Evolutionary conservation across 2,113 vertebrate genomes (phyloP).

Genomic region (Galbula dea): DNA sequence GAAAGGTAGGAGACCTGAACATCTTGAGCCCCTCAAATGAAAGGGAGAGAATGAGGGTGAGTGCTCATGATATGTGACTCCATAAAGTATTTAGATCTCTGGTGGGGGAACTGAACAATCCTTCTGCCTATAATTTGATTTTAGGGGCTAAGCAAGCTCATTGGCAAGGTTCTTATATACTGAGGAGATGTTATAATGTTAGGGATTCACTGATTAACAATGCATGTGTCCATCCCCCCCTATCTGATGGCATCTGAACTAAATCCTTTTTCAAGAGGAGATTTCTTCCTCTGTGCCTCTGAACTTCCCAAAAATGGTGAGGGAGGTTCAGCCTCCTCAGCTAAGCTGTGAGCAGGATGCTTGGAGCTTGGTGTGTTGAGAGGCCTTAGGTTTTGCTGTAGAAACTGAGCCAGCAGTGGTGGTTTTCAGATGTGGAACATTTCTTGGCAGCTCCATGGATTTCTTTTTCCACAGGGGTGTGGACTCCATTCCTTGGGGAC

Average conservation of each 20-base stretch:
- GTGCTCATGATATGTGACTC: fast-evolving
- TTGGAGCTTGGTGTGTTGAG: fast-evolving
- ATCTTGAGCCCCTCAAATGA: neutral
- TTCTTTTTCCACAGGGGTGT: neutral
- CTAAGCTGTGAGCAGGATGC: neutral
- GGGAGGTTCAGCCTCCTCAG: neutral
- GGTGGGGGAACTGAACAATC: neutral
- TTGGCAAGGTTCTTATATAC: neutral
- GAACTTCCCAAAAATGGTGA: neutral
- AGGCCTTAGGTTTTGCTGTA: neutral
- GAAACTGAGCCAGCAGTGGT: neutral
- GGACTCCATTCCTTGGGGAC: slow-evolving; percentile 40
- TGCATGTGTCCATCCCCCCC: fast-evolving
- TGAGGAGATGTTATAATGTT: neutral
- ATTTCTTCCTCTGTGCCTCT: neutral
- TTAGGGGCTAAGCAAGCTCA: neutral
- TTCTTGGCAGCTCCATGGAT: neutral
- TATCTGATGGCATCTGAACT: neutral
- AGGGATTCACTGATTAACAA: neutral
- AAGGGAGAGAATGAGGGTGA: too few relatives aligned
- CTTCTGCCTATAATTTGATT: neutral
- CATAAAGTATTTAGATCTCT: neutral
- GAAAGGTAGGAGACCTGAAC: neutral
- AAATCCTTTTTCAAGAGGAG: neutral
- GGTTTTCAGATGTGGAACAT: neutral